Evolutionary conservation across 2,113 vertebrate species (phyloP).

Genomic region (Crotophaga sulcirostris): DNA sequence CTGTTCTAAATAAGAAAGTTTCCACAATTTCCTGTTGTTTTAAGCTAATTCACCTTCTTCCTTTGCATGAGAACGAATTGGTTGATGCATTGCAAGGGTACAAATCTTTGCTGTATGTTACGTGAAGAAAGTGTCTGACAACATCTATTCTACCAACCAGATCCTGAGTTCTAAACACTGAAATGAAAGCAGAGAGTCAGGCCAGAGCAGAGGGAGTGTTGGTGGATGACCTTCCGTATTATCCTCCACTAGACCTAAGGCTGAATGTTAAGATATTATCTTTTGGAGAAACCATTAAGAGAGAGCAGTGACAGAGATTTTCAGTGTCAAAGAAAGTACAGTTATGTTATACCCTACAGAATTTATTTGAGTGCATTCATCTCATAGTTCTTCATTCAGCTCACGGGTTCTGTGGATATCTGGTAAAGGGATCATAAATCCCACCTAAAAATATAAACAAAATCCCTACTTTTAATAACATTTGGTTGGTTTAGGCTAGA

Average conservation of each 20-base stretch:
- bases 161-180: background rate
- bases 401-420: background rate
- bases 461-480: background rate
- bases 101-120: background rate
- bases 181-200: background rate
- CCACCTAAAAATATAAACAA: background rate
- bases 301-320: background rate
- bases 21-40: background rate
- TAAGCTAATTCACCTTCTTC: background rate
- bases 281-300: background rate
- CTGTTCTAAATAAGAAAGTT: background rate
- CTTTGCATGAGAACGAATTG: background rate
- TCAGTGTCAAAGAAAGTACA: background rate
- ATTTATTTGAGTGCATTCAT: background rate
- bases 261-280: background rate
- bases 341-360: background rate
- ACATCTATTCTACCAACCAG: background rate
- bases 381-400: background rate
- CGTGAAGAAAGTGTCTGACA: background rate
- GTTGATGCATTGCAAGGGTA: background rate
- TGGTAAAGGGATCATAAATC: slow-evolving; percentile 15
- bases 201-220: background rate
- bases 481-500: background rate
- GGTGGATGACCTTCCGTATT: background rate
- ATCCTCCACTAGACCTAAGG: background rate